These are phyloP conservation scores for Rhinopomastus cyanomelas DNA, from an alignment of 2,113 vertebrate genomes.

Conservation along the genomic window DNA sequence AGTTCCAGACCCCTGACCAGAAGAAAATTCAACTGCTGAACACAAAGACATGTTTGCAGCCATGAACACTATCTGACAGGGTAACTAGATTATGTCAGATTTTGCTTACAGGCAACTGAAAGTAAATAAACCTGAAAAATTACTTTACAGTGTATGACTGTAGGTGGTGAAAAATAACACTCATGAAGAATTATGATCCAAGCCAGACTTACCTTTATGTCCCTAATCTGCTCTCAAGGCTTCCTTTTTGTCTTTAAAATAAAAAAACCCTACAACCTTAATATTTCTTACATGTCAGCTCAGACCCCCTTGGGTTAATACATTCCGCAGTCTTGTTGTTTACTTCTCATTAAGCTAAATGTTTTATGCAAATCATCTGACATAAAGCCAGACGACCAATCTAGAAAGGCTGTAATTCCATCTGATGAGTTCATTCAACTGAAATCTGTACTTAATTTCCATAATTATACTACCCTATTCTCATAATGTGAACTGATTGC, in stretches of 20 bases:
- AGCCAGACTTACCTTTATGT: slow-evolving; percentile 49
- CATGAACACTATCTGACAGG: slow-evolving; percentile 28
- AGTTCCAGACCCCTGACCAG: slow-evolving; percentile 52
- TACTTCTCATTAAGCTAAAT: slow-evolving; percentile 82
- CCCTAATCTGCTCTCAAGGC: slow-evolving; percentile 54
- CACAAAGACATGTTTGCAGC: slow-evolving; percentile 38
- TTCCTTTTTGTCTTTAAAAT: slow-evolving; percentile 47
- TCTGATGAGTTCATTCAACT: slow-evolving; percentile 81
- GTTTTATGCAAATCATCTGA: slow-evolving; percentile 80
- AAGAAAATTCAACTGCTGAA: slow-evolving; percentile 36
- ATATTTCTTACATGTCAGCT: slow-evolving; percentile 73
- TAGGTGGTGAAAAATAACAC: slow-evolving; percentile 55
- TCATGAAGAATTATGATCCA: slow-evolving; percentile 55
- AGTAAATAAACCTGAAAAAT: slow-evolving; percentile 72
- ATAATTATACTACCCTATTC: slow-evolving; percentile 80
- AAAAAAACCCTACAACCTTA: slow-evolving; percentile 19
- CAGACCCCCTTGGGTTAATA: slow-evolving; percentile 75
- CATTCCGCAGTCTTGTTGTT: slow-evolving; percentile 73
- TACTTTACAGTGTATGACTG: slow-evolving; percentile 12
- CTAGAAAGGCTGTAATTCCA: slow-evolving; percentile 79
- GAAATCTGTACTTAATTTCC: slow-evolving; percentile 82
- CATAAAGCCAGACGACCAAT: slow-evolving; percentile 79
- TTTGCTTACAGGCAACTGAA: slow-evolving; percentile 66
- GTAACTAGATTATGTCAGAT: slow-evolving; percentile 70
- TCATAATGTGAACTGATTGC: slow-evolving; percentile 81